A percentile compares a stretch with the other conserved stretches of the same genome.
These are phyloP conservation scores for Capitulum mitella DNA, from an alignment of 2,888 invertebrate genomes.

Conservation along the genomic window DNA sequence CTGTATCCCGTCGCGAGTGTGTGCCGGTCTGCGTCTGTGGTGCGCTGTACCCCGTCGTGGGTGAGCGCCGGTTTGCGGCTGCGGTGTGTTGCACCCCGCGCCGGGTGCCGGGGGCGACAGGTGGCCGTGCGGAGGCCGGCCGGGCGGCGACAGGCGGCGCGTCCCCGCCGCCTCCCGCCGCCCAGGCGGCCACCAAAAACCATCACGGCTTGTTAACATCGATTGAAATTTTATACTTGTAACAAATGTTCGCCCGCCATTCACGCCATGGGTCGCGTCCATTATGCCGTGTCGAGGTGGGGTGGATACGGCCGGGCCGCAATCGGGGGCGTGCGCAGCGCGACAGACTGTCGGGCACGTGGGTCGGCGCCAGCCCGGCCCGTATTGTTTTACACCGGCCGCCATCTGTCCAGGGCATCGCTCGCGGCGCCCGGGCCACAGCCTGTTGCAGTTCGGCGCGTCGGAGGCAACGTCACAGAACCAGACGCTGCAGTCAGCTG, in stretches of 20 bases:
- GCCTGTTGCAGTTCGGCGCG: too few relatives aligned
- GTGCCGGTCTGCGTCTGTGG: too few relatives aligned
- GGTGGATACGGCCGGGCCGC: not conserved
- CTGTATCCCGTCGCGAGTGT: too few relatives aligned
- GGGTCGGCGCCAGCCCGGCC: not conserved
- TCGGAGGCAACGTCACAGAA: too few relatives aligned
- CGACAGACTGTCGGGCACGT: too few relatives aligned
- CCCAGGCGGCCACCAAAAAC: not conserved
- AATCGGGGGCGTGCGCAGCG: too few relatives aligned
- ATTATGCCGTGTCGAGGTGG: conserved; percentile 7
- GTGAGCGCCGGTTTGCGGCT: not conserved
- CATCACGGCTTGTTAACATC: conserved; percentile 12
- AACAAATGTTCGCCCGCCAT: not conserved
- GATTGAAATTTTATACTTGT: conserved; percentile 24
- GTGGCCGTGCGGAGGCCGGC: not conserved
- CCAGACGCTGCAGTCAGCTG: too few relatives aligned
- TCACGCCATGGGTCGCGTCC: not conserved
- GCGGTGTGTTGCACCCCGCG: not conserved
- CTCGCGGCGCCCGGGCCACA: too few relatives aligned
- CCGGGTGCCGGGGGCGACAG: not conserved
- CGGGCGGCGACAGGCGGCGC: not conserved
- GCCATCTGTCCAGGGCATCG: too few relatives aligned
- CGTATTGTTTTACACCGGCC: not conserved
- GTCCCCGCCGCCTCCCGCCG: not conserved
- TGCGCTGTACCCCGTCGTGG: not conserved